Evolutionary conservation across 2,888 invertebrate species (phyloP).

Genomic region (Orthosia cruda): DNA sequence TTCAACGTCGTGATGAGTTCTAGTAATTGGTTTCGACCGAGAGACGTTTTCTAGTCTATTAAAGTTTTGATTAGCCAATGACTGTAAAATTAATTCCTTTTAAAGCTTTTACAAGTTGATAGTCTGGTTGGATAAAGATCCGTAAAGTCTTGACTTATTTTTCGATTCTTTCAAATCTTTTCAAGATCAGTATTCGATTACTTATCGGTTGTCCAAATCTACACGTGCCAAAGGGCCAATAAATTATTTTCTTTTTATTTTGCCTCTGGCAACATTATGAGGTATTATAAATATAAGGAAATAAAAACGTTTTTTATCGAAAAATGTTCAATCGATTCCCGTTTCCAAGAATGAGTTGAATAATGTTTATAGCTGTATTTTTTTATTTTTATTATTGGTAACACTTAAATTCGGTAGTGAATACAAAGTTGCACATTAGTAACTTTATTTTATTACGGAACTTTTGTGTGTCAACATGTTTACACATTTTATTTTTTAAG

Average conservation of each 20-base stretch:
- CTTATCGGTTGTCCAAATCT: slow-evolving; percentile 52
- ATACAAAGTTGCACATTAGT: slow-evolving; percentile 44
- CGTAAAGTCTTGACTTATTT: slow-evolving; percentile 15
- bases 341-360: slow-evolving; percentile 50
- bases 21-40: slow-evolving; percentile 40
- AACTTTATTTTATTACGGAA: slow-evolving; percentile 57
- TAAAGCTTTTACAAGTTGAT: slow-evolving; percentile 4
- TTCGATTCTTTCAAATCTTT: slow-evolving; percentile 34
- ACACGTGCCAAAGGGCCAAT: slow-evolving; percentile 39
- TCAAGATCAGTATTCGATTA: slow-evolving; percentile 31
- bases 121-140: neutral
- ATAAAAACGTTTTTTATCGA: slow-evolving; percentile 44
- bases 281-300: slow-evolving; percentile 49
- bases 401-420: slow-evolving; percentile 58
- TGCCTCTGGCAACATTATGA: slow-evolving; percentile 37
- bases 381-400: slow-evolving; percentile 42
- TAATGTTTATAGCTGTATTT: slow-evolving; percentile 39
- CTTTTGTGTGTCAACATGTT: slow-evolving; percentile 43
- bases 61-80: slow-evolving; percentile 34
- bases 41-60: slow-evolving; percentile 27
- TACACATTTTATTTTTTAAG: slow-evolving; percentile 39
- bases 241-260: slow-evolving; percentile 54
- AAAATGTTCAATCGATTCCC: slow-evolving; percentile 48
- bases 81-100: slow-evolving; percentile 33
- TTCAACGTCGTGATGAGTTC: neutral